A percentile compares a stretch with the other conserved stretches of the same genome.
These are phyloP conservation scores for Parus major DNA, from an alignment of 2,113 vertebrate genomes.

Conservation along the genomic window DNA sequence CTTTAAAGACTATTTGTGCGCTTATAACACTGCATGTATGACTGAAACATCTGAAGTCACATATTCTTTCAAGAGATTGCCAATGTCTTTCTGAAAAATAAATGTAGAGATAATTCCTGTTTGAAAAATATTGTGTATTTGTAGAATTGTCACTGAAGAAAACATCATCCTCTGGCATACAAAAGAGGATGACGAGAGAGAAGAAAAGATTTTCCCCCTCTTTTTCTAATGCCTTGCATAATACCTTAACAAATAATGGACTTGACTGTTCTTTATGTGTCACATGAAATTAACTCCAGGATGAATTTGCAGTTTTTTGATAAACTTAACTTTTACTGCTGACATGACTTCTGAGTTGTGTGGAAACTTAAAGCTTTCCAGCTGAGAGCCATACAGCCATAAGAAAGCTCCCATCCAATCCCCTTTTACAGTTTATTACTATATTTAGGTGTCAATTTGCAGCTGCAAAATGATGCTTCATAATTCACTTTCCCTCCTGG, in stretches of 20 bases:
- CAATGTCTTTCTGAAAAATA: background rate
- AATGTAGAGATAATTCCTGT: background rate
- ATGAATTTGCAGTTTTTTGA: background rate
- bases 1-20: background rate
- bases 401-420: background rate
- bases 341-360: background rate
- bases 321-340: background rate
- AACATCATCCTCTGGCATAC: background rate
- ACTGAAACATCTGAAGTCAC: background rate
- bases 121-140: background rate
- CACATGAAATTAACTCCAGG: background rate
- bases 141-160: background rate
- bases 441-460: background rate
- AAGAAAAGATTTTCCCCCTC: background rate
- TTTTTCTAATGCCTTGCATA: background rate
- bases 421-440: background rate
- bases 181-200: background rate
- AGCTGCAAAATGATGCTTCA: background rate
- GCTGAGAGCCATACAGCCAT: background rate
- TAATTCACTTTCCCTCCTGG: background rate
- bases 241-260: background rate
- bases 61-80: background rate
- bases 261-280: background rate
- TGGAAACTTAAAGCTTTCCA: background rate
- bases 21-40: background rate